Base-by-base conservation (phyloP, 1,140 invertebrate genomes). In the Macrobrachium nipponense region DNA sequence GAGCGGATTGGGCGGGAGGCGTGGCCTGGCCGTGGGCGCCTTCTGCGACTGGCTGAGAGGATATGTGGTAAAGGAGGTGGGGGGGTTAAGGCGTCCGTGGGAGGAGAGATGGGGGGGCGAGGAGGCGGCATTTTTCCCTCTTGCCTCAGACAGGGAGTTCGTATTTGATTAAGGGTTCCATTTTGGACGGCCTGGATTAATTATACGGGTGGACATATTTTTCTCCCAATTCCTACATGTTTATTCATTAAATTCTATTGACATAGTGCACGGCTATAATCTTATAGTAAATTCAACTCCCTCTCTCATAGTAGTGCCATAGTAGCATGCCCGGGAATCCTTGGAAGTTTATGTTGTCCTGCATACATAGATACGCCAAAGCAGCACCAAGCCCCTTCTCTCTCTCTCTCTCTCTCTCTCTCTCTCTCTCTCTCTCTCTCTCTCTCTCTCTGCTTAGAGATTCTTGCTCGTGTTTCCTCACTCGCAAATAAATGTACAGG, bases 101-200 rank as follows among this genome's bases (percentile, higher is more conserved):
- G 82, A 73, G 76, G 82, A 73, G 82, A 77, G 72, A 59, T 73
- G 73, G 64, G 76, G 76, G 75, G 82, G 77, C 72, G 82, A 83
- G 82, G 82, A 72, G 82, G 82, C 68, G n/a, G 82, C 72, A 64
- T 83, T 83, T 83, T 83, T 59, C 75, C 66, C 36, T 60, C 82
- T 83, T 66, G 82, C 68, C 80, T 81, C 80, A 81, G 80, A 70
- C 80, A 59, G 80, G 61, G 73, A 83, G 73, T 75, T 61, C 75
- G 82, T 76, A 83, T 83, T 83, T 83, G 82, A 83, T 83, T 83
- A 83, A 83, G 73, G 82, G 75, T 80, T 77, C 82, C 82, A 83
- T 83, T 83, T 83, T 83, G 82, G 82, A 73, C 78, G 58, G 60
- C 73, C 17, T 76, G 82, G 82, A 83, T 83, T 83, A 83, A 83